phyloP scores from a whole-genome alignment of 2,113 vertebrate species.

The Burhinus oedicnemus region DNA sequence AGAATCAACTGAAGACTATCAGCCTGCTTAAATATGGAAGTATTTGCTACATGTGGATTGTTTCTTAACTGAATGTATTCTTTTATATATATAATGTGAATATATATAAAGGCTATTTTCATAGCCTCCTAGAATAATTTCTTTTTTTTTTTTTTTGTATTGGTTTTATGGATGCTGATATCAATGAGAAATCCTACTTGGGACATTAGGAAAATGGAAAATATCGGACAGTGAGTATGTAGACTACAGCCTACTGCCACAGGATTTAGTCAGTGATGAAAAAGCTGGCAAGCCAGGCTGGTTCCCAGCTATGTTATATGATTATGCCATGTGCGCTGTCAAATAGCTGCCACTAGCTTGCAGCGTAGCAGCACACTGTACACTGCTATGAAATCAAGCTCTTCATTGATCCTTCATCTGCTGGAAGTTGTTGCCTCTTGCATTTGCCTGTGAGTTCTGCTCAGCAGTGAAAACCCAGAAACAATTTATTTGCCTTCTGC shows the following conservation, averaged over 20 bases:
- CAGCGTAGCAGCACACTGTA: not conserved
- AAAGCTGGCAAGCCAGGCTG: not conserved
- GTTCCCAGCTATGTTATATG: not conserved
- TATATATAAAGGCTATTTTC: not conserved
- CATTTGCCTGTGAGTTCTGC: not conserved
- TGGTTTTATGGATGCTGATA: not conserved
- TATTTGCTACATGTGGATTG: not conserved
- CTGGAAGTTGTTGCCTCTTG: not conserved
- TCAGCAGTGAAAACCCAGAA: not conserved
- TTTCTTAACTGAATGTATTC: not conserved
- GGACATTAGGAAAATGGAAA: not conserved
- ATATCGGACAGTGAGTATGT: not conserved
- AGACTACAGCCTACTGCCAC: not conserved
- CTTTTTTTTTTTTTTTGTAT: not conserved
- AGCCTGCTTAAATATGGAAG: not conserved
- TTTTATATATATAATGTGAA: not conserved
- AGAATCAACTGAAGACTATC: not conserved
- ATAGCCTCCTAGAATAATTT: not conserved
- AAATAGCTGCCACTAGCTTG: not conserved
- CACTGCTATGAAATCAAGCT: not conserved
- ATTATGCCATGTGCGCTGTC: not conserved
- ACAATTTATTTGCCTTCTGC: not conserved
- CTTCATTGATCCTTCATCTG: not conserved
- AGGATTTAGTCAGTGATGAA: not conserved
- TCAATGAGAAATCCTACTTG: not conserved